Conservation (phyloP, 2,888 invertebrate genomes). For the Drosophila borborema region DNA sequence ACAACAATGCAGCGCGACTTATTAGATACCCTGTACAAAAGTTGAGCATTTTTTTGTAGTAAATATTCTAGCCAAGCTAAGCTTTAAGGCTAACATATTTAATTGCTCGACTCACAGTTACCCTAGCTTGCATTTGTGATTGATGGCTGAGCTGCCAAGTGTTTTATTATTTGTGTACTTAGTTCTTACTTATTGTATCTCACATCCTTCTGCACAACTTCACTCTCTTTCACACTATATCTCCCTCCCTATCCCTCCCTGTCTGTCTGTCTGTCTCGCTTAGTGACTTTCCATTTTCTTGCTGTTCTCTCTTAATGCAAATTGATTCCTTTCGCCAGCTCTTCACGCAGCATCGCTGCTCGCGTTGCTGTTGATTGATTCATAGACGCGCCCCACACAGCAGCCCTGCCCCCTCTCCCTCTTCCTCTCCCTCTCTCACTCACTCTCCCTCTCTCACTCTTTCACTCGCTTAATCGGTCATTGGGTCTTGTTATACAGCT, state of each 20-base stretch:
- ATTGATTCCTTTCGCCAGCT: slow-evolving; percentile 27
- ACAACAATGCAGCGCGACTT: neutral
- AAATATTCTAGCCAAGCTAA: too few species aligned
- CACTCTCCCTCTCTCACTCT: neutral
- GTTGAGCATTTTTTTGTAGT: neutral
- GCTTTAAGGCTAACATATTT: too few species aligned
- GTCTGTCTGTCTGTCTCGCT: neutral
- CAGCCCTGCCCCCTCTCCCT: neutral
- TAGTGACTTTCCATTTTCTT: neutral
- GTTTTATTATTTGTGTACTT: neutral
- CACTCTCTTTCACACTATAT: too few species aligned
- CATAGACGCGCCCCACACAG: slow-evolving; percentile 16
- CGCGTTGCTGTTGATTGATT: slow-evolving; percentile 39
- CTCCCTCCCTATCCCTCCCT: neutral
- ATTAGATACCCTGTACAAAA: neutral
- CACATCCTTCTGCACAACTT: neutral
- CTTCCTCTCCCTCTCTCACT: neutral
- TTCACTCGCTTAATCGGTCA: slow-evolving; percentile 72
- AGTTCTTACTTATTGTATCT: neutral
- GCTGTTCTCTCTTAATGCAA: slow-evolving; percentile 30
- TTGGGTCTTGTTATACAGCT: slow-evolving; percentile 80
- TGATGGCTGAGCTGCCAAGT: neutral
- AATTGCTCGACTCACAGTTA: neutral
- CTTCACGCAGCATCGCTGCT: too few species aligned
- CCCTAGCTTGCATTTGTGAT: neutral